phyloP scores from a whole-genome alignment of 2,113 vertebrate species.

The Acanthochromis polyacanthus region DNA sequence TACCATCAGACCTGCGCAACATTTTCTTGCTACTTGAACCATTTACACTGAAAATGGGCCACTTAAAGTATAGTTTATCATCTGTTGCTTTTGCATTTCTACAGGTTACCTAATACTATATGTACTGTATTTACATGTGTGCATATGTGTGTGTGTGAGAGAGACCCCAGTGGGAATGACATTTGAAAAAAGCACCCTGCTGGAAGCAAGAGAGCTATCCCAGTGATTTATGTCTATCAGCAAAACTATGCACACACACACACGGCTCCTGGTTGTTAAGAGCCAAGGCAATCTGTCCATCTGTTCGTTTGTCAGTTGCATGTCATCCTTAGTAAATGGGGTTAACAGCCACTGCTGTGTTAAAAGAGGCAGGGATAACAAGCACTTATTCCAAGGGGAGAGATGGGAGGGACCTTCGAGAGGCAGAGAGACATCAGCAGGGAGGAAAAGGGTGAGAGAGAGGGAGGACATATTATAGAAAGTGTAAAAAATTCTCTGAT shows the following conservation, averaged over 20 bases:
- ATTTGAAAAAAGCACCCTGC: constrained; percentile 62
- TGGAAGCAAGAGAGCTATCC: constrained; percentile 53
- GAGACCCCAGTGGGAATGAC: constrained; percentile 52
- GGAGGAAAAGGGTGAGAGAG: constrained; percentile 33
- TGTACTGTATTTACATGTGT: background rate
- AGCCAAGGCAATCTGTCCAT: constrained; percentile 67
- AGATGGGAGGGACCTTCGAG: constrained; percentile 1
- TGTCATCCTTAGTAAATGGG: constrained; percentile 69
- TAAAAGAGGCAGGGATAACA: constrained; percentile 67
- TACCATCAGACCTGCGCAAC: too few relatives aligned
- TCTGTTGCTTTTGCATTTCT: background rate
- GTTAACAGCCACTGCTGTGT: constrained; percentile 74
- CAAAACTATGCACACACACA: constrained; percentile 19
- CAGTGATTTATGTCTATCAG: constrained; percentile 20
- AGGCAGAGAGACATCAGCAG: constrained; percentile 9
- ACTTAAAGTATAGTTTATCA: background rate
- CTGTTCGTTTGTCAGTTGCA: constrained; percentile 64
- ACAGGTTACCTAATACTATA: background rate
- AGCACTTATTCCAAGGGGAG: constrained; percentile 39
- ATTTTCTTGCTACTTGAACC: constrained; percentile 1
- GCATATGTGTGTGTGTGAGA: constrained; percentile 4
- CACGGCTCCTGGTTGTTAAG: constrained; percentile 30
- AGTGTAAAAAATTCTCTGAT: constrained; percentile 65
- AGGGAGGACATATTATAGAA: constrained; percentile 47
- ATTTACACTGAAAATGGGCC: constrained; percentile 5